Percentiles rank a stretch among this genome's conserved stretches.
Conservation (phyloP, 1,140 invertebrate species). For the Macrocentrus cingulum region DNA sequence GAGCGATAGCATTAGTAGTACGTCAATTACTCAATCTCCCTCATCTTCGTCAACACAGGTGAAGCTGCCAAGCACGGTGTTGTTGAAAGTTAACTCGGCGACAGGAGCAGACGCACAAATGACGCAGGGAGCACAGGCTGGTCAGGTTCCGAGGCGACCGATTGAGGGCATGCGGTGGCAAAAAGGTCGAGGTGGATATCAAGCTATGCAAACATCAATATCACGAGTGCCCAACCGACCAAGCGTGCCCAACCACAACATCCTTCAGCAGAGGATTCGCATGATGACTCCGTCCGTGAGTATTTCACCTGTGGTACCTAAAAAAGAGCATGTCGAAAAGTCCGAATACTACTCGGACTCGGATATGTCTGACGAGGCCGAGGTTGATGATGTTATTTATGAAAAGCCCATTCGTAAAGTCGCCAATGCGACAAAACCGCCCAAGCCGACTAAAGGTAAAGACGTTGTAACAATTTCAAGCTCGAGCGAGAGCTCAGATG, state of each 20-base stretch:
- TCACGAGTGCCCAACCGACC: slow-evolving; percentile 45
- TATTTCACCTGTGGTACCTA: slow-evolving; percentile 57
- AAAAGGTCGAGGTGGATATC: slow-evolving; percentile 41
- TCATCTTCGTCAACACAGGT: slow-evolving; percentile 41
- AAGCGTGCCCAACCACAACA: slow-evolving; percentile 35
- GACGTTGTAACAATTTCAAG: slow-evolving; percentile 69
- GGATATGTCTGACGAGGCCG: slow-evolving; percentile 49
- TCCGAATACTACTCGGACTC: slow-evolving; percentile 54
- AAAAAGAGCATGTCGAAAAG: slow-evolving; percentile 51
- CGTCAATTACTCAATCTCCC: slow-evolving; percentile 43
- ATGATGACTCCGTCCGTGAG: slow-evolving; percentile 61
- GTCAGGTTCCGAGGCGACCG: slow-evolving; percentile 51
- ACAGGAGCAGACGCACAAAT: slow-evolving; percentile 30
- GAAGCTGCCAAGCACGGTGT: slow-evolving; percentile 44
- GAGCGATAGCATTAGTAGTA: slow-evolving; percentile 40
- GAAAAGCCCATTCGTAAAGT: slow-evolving; percentile 49
- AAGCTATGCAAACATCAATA: slow-evolving; percentile 48
- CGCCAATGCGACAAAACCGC: slow-evolving; percentile 43
- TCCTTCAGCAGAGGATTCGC: slow-evolving; percentile 53
- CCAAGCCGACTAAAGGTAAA: slow-evolving; percentile 52
- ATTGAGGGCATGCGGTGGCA: slow-evolving; percentile 41
- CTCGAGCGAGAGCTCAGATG: slow-evolving; percentile 67
- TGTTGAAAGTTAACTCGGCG: slow-evolving; percentile 47
- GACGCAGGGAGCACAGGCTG: slow-evolving; percentile 31
- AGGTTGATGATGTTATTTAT: slow-evolving; percentile 47